A percentile compares a stretch with the other conserved stretches of the same genome.
Conservation (phyloP, 2,888 invertebrate species). For the Heliconius sara region DNA sequence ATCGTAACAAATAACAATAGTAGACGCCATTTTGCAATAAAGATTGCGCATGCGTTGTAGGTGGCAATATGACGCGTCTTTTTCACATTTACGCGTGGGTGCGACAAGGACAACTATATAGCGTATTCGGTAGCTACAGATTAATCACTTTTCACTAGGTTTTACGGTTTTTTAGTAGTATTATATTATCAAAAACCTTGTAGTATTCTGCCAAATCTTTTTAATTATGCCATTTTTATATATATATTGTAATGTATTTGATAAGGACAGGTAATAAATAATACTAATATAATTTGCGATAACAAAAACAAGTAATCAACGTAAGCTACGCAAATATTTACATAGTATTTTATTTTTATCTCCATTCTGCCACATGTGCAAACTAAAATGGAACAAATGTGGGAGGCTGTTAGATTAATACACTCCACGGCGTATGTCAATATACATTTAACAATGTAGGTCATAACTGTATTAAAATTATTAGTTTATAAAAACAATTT, state of each 20-base stretch:
- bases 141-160: slow-evolving; percentile 43
- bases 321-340: slow-evolving; percentile 47
- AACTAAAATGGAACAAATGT: slow-evolving; percentile 76
- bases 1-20: slow-evolving; percentile 35
- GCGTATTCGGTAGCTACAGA: slow-evolving; percentile 48
- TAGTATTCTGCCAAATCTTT: slow-evolving; percentile 11
- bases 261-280: not conserved
- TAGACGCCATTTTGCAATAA: slow-evolving; percentile 65
- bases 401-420: slow-evolving; percentile 62
- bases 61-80: slow-evolving; percentile 39
- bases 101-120: slow-evolving; percentile 58
- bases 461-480: slow-evolving; percentile 33
- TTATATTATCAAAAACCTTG: not conserved
- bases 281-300: not conserved
- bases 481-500: slow-evolving; percentile 48
- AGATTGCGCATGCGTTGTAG: slow-evolving; percentile 42
- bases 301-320: slow-evolving; percentile 8
- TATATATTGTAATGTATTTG: not conserved
- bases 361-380: slow-evolving; percentile 61
- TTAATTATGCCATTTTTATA: not conserved
- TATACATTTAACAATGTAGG: slow-evolving; percentile 59
- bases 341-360: slow-evolving; percentile 49
- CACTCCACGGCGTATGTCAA: slow-evolving; percentile 58
- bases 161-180: slow-evolving; percentile 22
- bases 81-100: slow-evolving; percentile 51